Conservation (phyloP, 35 echinoderm and acorn worm species). For the Amphiura filiformis region DNA sequence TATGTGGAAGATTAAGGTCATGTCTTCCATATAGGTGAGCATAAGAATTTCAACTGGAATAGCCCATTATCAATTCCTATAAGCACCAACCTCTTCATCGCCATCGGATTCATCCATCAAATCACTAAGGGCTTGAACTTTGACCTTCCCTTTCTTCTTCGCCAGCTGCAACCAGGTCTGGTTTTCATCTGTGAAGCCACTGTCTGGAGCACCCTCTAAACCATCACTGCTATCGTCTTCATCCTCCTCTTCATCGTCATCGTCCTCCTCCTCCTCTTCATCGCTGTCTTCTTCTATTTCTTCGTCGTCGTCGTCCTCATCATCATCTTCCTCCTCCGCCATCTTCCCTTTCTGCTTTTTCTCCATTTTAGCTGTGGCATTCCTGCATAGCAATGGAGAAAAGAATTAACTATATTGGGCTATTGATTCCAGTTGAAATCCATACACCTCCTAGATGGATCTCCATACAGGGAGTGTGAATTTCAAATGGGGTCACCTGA, state of each 20-base stretch:
- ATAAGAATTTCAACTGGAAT: too few species aligned
- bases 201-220: background rate
- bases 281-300: background rate
- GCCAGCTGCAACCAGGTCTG: constrained; percentile 47
- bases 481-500: too few species aligned
- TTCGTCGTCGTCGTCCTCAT: background rate
- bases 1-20: too few species aligned
- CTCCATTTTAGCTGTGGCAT: too few species aligned
- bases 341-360: constrained; percentile 31
- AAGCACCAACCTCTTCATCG: constrained; percentile 27
- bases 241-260: background rate
- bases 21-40: too few species aligned
- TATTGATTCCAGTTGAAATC: too few species aligned
- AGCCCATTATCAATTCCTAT: too few species aligned
- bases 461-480: too few species aligned
- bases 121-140: constrained; percentile 22
- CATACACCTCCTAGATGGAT: too few species aligned
- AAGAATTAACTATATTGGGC: too few species aligned
- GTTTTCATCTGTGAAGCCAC: constrained; percentile 72
- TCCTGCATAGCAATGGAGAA: too few species aligned
- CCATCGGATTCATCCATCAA: constrained; percentile 30
- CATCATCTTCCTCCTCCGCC: constrained; percentile 7
- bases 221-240: background rate
- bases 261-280: background rate
- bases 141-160: constrained; percentile 29